A percentile compares a stretch with the other conserved stretches of the same genome.
Evolutionary conservation across 2,888 invertebrate genomes (phyloP).

Genomic region (Carterocephalus palaemon): DNA sequence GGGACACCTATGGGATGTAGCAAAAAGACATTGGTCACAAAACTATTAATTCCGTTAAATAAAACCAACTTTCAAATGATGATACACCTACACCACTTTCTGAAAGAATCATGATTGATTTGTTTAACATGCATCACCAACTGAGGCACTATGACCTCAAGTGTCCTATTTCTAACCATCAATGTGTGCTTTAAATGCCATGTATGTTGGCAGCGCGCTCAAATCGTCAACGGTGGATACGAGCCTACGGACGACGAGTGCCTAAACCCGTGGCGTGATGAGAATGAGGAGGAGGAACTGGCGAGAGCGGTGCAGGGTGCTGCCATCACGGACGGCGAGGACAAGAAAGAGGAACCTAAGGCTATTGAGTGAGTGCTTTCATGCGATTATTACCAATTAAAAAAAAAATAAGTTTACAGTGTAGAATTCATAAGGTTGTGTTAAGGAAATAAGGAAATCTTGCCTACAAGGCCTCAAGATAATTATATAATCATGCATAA

Average conservation of each 20-base stretch:
- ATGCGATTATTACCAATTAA: too few species aligned
- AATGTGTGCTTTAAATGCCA: too few species aligned
- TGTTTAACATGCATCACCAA: conserved; percentile 31
- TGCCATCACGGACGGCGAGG: conserved; percentile 70
- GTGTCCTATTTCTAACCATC: too few species aligned
- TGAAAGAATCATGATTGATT: conserved; percentile 29
- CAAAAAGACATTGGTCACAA: too few species aligned
- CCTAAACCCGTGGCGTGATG: conserved; percentile 91
- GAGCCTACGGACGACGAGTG: conserved; percentile 95
- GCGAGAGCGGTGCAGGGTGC: conserved; percentile 82
- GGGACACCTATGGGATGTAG: too few species aligned
- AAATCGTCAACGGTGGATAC: conserved; percentile 83
- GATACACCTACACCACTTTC: conserved; percentile 28
- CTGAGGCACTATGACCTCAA: conserved; percentile 21
- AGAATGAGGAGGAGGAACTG: conserved; percentile 83
- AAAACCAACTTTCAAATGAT: conserved; percentile 13
- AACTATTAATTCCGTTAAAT: too few species aligned
- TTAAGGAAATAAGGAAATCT: neutral
- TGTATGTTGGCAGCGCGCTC: conserved; percentile 71
- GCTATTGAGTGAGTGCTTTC: conserved; percentile 53
- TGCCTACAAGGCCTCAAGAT: neutral
- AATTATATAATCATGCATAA: neutral
- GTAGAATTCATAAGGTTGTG: too few species aligned
- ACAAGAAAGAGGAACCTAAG: conserved; percentile 48
- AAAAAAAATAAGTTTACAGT: too few species aligned